A percentile compares a stretch with the other conserved stretches of the same genome.
These are phyloP conservation scores for Lobophora halterata DNA, from an alignment of 2,888 invertebrate genomes.

Conservation along the genomic window DNA sequence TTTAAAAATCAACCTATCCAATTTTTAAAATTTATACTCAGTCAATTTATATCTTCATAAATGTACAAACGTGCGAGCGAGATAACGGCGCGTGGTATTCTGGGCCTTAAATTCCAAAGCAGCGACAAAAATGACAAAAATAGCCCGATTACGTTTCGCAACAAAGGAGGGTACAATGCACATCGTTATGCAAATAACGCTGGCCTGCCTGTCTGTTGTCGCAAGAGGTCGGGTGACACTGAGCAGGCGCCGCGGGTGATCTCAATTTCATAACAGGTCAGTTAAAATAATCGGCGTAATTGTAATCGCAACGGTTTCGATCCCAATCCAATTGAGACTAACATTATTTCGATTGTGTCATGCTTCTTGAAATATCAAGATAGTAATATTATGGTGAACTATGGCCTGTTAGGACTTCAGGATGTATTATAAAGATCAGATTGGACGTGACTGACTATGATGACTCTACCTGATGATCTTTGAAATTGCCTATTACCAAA, in stretches of 20 bases:
- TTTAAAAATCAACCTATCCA: no score
- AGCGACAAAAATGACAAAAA: slow-evolving; percentile 24
- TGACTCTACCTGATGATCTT: no score
- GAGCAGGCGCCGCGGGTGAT: slow-evolving; percentile 21
- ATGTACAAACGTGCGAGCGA: no score
- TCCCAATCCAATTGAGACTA: slow-evolving; percentile 9
- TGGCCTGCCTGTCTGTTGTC: slow-evolving; percentile 15
- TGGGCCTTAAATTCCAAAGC: slow-evolving; percentile 20
- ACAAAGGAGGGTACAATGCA: slow-evolving; percentile 31
- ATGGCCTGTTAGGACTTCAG: no score
- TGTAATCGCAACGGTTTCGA: slow-evolving; percentile 12
- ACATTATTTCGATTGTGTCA: slow-evolving; percentile 10
- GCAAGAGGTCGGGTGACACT: slow-evolving; percentile 24
- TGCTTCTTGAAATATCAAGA: neutral
- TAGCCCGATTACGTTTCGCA: slow-evolving; percentile 27
- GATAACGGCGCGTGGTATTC: no score
- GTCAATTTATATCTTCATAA: no score
- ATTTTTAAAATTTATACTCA: no score
- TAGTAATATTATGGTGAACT: no score
- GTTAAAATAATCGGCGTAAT: slow-evolving; percentile 17
- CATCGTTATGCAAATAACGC: slow-evolving; percentile 28
- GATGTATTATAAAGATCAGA: no score
- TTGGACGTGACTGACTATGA: no score
- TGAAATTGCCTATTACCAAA: no score
- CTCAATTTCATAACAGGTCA: slow-evolving; percentile 24